These are phyloP conservation scores for Eriocheir sinensis DNA, from an alignment of 1,140 invertebrate species.

Conservation along the genomic window DNA sequence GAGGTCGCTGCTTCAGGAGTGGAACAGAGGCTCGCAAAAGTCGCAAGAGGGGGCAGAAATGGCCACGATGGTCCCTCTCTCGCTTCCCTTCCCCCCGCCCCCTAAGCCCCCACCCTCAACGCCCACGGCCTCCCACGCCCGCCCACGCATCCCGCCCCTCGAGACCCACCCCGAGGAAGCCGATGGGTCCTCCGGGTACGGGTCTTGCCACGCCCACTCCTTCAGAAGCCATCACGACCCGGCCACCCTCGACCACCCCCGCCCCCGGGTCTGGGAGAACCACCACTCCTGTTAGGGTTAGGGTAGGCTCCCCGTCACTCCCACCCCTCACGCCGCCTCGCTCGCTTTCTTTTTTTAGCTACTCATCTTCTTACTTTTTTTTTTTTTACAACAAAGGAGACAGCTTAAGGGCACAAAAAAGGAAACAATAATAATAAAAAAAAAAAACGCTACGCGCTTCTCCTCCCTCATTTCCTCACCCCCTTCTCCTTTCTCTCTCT, in stretches of 20 bases:
- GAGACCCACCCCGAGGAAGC: slow-evolving; percentile 61
- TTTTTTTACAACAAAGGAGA: too few species aligned
- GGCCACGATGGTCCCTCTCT: slow-evolving; percentile 66
- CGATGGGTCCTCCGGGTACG: slow-evolving; percentile 62
- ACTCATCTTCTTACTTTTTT: too few species aligned
- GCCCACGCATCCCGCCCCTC: slow-evolving; percentile 27
- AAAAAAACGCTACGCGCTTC: too few species aligned
- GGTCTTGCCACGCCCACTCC: slow-evolving; percentile 66
- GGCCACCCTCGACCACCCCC: background rate
- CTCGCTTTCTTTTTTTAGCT: too few species aligned
- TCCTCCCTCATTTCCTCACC: too few species aligned
- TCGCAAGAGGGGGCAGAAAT: slow-evolving; percentile 46
- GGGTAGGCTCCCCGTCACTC: background rate
- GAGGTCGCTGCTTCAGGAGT: slow-evolving; percentile 62
- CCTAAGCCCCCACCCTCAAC: background rate
- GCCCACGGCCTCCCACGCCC: background rate
- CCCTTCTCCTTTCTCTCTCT: too few species aligned
- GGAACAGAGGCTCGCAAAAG: slow-evolving; percentile 61
- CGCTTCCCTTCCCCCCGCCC: background rate
- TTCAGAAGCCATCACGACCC: slow-evolving; percentile 66
- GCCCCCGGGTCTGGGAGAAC: slow-evolving; percentile 56
- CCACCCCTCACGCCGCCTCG: background rate
- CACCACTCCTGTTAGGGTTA: slow-evolving; percentile 66
- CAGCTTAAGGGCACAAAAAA: too few species aligned
- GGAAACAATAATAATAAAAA: too few species aligned